Conservation (phyloP, 2,113 vertebrate species). For the Antigone vipio region DNA sequence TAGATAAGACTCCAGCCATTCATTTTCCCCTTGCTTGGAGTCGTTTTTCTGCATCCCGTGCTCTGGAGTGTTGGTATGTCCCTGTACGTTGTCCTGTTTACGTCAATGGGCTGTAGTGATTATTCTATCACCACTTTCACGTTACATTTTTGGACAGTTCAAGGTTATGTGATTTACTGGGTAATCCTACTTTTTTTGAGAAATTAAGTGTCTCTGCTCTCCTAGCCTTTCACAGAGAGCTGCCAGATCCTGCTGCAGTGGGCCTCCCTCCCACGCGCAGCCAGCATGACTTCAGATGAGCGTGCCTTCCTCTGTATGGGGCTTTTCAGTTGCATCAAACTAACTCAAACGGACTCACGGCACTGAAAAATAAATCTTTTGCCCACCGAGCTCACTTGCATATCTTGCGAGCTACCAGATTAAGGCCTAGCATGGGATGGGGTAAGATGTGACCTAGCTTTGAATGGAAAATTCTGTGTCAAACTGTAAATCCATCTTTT, state of each 20-base stretch:
- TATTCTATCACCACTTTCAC: conserved; percentile 49
- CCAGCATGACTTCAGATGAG: neutral
- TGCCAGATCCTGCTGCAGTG: neutral
- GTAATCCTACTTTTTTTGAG: neutral
- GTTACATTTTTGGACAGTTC: conserved; percentile 42
- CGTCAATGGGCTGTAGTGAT: conserved; percentile 7
- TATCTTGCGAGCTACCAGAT: rapidly evolving
- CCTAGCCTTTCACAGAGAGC: neutral
- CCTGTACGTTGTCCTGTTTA: neutral
- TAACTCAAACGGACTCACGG: neutral
- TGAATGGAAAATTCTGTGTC: neutral
- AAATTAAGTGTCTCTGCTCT: conserved; percentile 42
- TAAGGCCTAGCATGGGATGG: neutral
- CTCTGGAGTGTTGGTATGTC: conserved; percentile 9
- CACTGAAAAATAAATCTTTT: neutral
- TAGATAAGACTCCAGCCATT: conserved; percentile 42
- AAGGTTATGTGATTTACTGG: conserved; percentile 40
- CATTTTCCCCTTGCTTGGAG: conserved; percentile 7
- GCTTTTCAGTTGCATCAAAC: neutral
- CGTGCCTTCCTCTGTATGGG: neutral
- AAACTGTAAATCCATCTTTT: neutral
- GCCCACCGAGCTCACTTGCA: neutral
- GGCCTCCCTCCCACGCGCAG: neutral
- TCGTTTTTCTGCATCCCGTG: neutral
- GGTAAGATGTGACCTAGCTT: neutral